Evolutionary conservation across 2,888 invertebrate genomes (phyloP), one percentile per base, ranked within the genome.

Genomic region (Ichneumon xanthorius): DNA sequence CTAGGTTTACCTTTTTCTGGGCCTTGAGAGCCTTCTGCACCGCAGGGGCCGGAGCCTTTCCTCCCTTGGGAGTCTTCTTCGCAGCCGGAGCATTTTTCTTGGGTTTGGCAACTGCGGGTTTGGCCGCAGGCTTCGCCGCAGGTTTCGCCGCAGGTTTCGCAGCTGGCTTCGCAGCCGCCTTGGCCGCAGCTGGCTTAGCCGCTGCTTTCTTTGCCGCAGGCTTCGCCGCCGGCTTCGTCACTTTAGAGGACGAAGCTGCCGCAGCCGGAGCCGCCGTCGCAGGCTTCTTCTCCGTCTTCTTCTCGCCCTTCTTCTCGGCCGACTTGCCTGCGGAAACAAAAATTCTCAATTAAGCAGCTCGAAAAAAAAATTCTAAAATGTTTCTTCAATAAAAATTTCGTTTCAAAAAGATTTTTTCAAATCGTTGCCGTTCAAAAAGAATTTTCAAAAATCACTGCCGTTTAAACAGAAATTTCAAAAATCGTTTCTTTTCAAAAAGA

Each of bases 1-100:
- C 14, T 16, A 9, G 14, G n/a, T 48, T 55, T 93, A 97, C 98
- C 96, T 98, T 98, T 90, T 96, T 97, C 94, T 97, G 98, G 22
- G 97, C 96, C 94, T 97, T 97, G 88, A 97, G 96, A 81, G 98
- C 98, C 92, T 97, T 98, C 75, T 96, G 95, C 86, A 97, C 95
- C 75, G 95, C 94, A 88, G 95, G 94, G 72, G 95, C 94, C 58
- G 94, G 93, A 84, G 94, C 93, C 88, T 95, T 95, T 76, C 95
- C 95, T 81, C 92, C 92, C 80, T 94, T 94, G 0, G 93, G 89
- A 14, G 92, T 91, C 85, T 94, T 94, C 87, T 94, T 93, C 0
- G 89, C 71, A 45, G 95, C 94, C 0, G 95, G 94, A 16, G 95
- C 95, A 93, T 94, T 95, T 85, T 94, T 95, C 90, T 96, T 96